phyloP scores from a whole-genome alignment of 2,797 vertebrate genomes.

The Eupleurogrammus muticus region DNA sequence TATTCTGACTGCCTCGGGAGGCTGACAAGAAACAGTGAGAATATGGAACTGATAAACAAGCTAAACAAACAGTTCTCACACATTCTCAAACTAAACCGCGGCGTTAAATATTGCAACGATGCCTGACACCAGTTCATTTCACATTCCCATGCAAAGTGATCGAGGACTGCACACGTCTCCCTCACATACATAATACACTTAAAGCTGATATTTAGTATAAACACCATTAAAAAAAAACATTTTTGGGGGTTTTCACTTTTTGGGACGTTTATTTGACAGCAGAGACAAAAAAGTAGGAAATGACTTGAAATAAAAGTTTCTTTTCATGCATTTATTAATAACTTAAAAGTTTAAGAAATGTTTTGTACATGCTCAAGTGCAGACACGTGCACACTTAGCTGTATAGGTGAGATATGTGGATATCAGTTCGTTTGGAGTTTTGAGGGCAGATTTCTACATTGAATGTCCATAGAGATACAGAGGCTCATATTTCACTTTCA shows the following conservation, averaged over 20 bases:
- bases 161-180: too few species aligned
- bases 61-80: background rate
- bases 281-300: background rate
- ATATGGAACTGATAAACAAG: conserved; percentile 9
- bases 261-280: background rate
- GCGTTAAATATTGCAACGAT: too few species aligned
- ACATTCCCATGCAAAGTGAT: too few species aligned
- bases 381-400: background rate
- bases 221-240: background rate
- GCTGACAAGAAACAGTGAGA: background rate
- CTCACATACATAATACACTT: background rate
- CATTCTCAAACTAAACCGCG: too few species aligned
- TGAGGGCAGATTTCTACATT: conserved; percentile 26
- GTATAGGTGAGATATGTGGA: conserved; percentile 5
- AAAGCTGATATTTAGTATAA: conserved; percentile 1
- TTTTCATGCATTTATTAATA: background rate
- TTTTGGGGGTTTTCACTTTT: background rate
- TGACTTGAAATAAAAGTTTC: background rate
- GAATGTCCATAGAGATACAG: conserved; percentile 39
- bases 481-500: conserved; percentile 61
- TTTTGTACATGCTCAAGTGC: background rate
- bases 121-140: too few species aligned
- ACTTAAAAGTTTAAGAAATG: background rate
- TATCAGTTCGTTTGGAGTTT: conserved; percentile 12
- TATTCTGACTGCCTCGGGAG: conserved; percentile 7